Base-by-base conservation (phyloP, 2,888 invertebrate genomes). In the Eristalis arbustorum region DNA sequence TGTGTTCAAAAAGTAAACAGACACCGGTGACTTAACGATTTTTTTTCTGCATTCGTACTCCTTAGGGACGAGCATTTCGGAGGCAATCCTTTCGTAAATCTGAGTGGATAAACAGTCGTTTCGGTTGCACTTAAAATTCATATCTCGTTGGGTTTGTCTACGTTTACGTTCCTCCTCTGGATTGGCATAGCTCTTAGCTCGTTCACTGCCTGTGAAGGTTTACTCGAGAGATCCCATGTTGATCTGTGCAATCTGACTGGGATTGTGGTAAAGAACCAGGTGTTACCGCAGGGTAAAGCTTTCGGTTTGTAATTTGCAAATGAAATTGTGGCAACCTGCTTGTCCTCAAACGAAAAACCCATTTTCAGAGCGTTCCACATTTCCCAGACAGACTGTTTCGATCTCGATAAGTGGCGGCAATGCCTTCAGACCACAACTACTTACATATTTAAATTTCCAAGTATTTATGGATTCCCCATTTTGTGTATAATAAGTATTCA, bases 391-490 rank as follows among this genome's bases (percentile, higher is more conserved):
- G 25, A 59, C 59, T 59, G 59, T 59, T 18, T n/a, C 18, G 49
- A 49, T 49, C 18, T 18, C 49, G 49, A 49, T 18, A 49, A 49
- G 49, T 49, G 49, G 18, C 18, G 49, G 49, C 49, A n/a, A 18
- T 61, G 34, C 18, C 37, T 49, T 62, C 31, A 11, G 59, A 56
- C 67, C 40, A 62, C 68, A 34, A 62, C 63, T 23, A 59, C 42
- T 75, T 67, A 40, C 62, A 67, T 49, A 67, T 79, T 79, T 68
- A 77, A 72, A 76, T 67, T 67, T 57, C 18, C 62, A 72, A 66
- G 64, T 72, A 82, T 82, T 82, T 82, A 82, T 76, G 76, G 72
- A 82, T 82, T 82, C 76, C 56, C 31, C 76, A 71, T 82, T 82
- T 82, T 82, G 66, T 67, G 67, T 82, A 71, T 66, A 67, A 67